phyloP scores from a whole-genome alignment of 2,888 invertebrate genomes.

The Perithous albicinctus region DNA sequence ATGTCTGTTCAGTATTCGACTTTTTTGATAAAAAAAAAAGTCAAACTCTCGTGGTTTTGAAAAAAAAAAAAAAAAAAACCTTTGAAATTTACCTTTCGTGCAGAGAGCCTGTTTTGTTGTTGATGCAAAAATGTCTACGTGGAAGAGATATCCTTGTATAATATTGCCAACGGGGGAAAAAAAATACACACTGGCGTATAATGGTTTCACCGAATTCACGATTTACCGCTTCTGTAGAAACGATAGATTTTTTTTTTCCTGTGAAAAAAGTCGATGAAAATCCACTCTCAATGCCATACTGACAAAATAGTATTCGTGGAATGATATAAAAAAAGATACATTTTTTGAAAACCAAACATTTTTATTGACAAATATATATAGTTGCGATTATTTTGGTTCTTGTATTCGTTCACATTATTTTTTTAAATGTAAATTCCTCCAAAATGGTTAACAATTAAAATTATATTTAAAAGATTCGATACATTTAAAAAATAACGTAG shows the following conservation, averaged over 20 bases:
- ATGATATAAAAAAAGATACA: not conserved
- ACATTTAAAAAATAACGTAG: no score
- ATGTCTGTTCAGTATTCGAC: no score
- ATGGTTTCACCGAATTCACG: not conserved
- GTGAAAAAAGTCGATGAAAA: not conserved
- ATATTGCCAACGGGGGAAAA: not conserved
- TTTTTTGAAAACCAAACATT: not conserved
- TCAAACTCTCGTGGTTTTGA: no score
- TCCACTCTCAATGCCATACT: not conserved
- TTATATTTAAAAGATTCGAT: no score
- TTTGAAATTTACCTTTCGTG: no score
- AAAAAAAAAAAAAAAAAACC: no score
- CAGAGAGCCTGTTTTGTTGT: no score
- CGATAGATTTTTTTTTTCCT: no score
- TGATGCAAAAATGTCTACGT: no score
- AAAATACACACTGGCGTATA: not conserved
- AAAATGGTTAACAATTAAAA: no score
- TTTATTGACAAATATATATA: not conserved
- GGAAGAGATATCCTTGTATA: not conserved
- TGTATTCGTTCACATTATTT: no score
- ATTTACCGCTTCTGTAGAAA: not conserved
- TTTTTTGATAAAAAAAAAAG: no score
- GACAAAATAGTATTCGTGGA: not conserved
- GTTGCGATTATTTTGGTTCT: not conserved
- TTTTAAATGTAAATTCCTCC: not conserved